These are phyloP conservation scores for Helicoverpa assulta DNA, from an alignment of 2,888 invertebrate genomes.

Conservation along the genomic window DNA sequence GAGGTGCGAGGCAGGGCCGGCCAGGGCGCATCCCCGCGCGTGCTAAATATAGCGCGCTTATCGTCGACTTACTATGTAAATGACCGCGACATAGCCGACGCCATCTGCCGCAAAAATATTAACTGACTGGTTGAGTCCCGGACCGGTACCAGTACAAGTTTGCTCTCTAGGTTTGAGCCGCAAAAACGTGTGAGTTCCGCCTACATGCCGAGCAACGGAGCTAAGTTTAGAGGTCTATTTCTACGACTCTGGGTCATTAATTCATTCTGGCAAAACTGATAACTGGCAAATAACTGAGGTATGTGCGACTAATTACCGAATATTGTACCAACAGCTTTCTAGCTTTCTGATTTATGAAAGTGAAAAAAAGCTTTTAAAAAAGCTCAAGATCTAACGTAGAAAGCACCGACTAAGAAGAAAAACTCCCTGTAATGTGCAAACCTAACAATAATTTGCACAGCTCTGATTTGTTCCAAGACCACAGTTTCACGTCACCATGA, in stretches of 20 bases:
- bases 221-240: slow-evolving; percentile 39
- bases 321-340: not conserved
- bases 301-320: slow-evolving; percentile 4
- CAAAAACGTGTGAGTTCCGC: slow-evolving; percentile 85
- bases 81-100: slow-evolving; percentile 86
- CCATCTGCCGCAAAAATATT: slow-evolving; percentile 87
- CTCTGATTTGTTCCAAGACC: slow-evolving; percentile 8
- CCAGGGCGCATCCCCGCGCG: slow-evolving; percentile 78
- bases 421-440: not conserved
- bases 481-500: slow-evolving; percentile 21
- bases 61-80: slow-evolving; percentile 89
- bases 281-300: slow-evolving; percentile 17
- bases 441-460: slow-evolving; percentile 1
- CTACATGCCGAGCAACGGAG: slow-evolving; percentile 64
- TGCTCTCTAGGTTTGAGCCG: slow-evolving; percentile 74
- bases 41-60: slow-evolving; percentile 89
- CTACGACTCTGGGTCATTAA: slow-evolving; percentile 13
- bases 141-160: slow-evolving; percentile 78
- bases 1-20: slow-evolving; percentile 70
- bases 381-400: too few species aligned
- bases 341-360: not conserved
- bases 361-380: not conserved
- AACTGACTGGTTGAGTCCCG: slow-evolving; percentile 77
- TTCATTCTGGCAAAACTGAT: slow-evolving; percentile 1
- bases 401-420: not conserved